A percentile compares a stretch with the other conserved stretches of the same genome.
Conservation (phyloP, 92 coral and sea anemone species). For the Phenganax marumi region DNA sequence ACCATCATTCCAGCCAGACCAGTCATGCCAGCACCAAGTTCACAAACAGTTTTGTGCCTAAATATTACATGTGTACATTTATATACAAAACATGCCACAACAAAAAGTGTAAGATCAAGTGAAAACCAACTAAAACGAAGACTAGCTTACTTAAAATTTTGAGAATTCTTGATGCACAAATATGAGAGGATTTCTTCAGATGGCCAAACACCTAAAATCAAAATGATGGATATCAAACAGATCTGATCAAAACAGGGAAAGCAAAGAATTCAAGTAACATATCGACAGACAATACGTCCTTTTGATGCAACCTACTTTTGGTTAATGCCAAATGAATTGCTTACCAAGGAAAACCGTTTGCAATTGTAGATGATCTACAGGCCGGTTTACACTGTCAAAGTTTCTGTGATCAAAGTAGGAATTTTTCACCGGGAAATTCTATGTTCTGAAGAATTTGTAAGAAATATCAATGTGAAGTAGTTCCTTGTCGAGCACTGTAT, state of each 20-base stretch:
- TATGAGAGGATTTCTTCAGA: slow-evolving; percentile 84
- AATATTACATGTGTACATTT: background rate
- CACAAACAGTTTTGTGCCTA: slow-evolving; percentile 73
- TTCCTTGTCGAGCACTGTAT: too few relatives aligned
- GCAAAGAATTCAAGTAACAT: background rate
- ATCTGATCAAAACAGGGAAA: background rate
- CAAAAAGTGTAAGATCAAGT: background rate
- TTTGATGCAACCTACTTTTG: too few relatives aligned
- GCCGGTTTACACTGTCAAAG: too few relatives aligned
- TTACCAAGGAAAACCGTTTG: too few relatives aligned
- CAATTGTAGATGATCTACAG: too few relatives aligned
- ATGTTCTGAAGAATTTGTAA: too few relatives aligned
- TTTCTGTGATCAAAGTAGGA: too few relatives aligned
- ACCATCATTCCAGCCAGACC: slow-evolving; percentile 79
- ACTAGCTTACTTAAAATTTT: slow-evolving; percentile 50
- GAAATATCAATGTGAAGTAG: too few relatives aligned
- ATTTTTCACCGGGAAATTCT: too few relatives aligned
- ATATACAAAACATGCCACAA: background rate
- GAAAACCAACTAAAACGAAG: background rate
- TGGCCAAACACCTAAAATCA: slow-evolving; percentile 77
- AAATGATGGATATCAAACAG: background rate
- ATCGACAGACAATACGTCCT: too few relatives aligned
- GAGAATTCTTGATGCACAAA: slow-evolving; percentile 57
- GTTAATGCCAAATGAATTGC: too few relatives aligned
- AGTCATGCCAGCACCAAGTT: slow-evolving; percentile 94